phyloP scores from a whole-genome alignment of 2,888 invertebrate species.

The Laspeyria flexula region DNA sequence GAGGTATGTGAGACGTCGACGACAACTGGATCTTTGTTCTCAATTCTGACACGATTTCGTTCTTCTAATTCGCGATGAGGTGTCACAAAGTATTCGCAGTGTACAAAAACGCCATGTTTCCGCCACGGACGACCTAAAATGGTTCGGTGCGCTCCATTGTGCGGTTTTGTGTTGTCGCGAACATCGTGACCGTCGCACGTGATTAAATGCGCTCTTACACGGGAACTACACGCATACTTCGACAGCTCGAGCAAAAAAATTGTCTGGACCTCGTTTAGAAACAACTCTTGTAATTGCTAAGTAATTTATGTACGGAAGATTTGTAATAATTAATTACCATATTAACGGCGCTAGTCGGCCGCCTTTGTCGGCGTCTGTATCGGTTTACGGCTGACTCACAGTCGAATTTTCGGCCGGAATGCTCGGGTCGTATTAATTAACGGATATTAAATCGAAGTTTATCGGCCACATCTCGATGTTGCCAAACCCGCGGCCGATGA shows the following conservation, averaged over 20 bases:
- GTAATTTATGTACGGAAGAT: conserved; percentile 76
- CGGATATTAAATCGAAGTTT: conserved; percentile 84
- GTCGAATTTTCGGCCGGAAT: conserved; percentile 78
- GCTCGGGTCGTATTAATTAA: conserved; percentile 84
- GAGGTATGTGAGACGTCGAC: neutral
- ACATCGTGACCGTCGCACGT: conserved; percentile 61
- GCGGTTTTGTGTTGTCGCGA: conserved; percentile 54
- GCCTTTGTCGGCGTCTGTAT: conserved; percentile 80
- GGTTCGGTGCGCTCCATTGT: conserved; percentile 68
- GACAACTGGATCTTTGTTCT: conserved; percentile 9
- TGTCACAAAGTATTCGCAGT: conserved; percentile 69
- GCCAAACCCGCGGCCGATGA: conserved; percentile 82
- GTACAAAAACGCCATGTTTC: conserved; percentile 68
- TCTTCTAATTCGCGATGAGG: conserved; percentile 59
- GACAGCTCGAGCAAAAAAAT: conserved; percentile 26
- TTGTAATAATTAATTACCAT: conserved; percentile 84
- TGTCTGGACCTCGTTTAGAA: conserved; percentile 50
- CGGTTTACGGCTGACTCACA: conserved; percentile 79
- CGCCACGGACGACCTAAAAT: conserved; percentile 67
- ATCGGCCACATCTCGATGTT: conserved; percentile 82
- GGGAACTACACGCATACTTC: conserved; percentile 38
- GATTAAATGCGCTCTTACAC: conserved; percentile 62
- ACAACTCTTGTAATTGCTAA: conserved; percentile 66
- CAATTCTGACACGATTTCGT: conserved; percentile 8
- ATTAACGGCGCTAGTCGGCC: conserved; percentile 80